These are phyloP conservation scores for Callosobruchus maculatus DNA, from an alignment of 2,888 invertebrate genomes.

Conservation along the genomic window DNA sequence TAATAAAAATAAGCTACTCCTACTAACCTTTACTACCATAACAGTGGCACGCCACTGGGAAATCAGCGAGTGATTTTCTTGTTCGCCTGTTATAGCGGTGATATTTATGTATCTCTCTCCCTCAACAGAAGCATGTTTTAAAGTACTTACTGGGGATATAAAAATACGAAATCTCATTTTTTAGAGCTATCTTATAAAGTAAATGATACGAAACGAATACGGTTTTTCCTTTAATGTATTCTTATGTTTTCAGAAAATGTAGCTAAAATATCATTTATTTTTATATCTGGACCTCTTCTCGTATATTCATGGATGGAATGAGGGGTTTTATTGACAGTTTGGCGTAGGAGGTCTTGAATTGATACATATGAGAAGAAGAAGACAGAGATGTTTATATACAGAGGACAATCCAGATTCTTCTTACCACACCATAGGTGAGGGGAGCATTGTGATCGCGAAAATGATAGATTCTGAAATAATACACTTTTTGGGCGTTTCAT, in stretches of 20 bases:
- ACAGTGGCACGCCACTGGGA: background rate
- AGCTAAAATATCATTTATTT: background rate
- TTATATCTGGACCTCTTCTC: background rate
- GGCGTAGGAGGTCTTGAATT: background rate
- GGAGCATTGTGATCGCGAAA: too few species aligned
- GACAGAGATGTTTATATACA: background rate
- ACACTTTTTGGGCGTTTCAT: too few species aligned
- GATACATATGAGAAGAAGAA: background rate
- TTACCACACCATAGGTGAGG: too few species aligned
- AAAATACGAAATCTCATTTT: slow-evolving; percentile 43
- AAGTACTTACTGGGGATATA: slow-evolving; percentile 38
- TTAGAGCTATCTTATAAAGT: slow-evolving; percentile 45
- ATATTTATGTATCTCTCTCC: slow-evolving; percentile 33
- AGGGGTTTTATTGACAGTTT: background rate
- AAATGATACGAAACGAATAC: slow-evolving; percentile 49
- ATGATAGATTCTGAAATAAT: too few species aligned
- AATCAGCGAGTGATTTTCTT: background rate
- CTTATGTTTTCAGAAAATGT: slow-evolving; percentile 45
- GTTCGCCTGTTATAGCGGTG: slow-evolving; percentile 4
- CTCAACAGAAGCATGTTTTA: slow-evolving; percentile 37
- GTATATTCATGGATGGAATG: background rate
- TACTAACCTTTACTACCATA: too few species aligned
- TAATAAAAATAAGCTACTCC: too few species aligned
- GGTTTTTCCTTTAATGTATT: slow-evolving; percentile 47
- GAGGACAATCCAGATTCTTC: too few species aligned